Conservation (phyloP, 2,113 vertebrate genomes). For the Ceyx cyanopectus region DNA sequence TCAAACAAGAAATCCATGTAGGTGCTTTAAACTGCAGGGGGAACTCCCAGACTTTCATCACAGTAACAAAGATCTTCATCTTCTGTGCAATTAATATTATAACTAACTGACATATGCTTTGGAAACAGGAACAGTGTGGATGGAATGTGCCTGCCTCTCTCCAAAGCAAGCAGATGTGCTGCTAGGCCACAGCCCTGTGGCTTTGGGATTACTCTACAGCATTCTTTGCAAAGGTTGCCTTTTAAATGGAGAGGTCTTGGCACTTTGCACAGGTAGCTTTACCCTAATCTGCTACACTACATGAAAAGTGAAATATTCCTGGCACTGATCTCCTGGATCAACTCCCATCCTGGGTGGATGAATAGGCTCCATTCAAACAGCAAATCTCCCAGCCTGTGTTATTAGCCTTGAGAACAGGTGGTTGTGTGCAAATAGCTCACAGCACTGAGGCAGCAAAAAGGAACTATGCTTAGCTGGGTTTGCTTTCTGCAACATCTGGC, state of each 20-base stretch:
- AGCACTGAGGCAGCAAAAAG: background rate
- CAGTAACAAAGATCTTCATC: background rate
- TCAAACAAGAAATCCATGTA: background rate
- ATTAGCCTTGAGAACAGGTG: background rate
- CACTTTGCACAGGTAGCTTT: background rate
- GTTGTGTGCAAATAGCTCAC: background rate
- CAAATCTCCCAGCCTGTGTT: background rate
- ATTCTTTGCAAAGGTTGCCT: background rate
- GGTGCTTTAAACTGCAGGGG: background rate
- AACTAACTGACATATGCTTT: background rate
- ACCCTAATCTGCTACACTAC: background rate
- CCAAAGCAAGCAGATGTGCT: background rate
- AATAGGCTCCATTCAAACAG: conserved; percentile 12
- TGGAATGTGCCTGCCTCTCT: background rate
- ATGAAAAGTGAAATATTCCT: conserved; percentile 26
- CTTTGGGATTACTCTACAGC: background rate
- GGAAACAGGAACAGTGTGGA: background rate
- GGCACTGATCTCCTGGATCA: background rate
- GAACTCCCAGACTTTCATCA: background rate
- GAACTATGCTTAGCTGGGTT: background rate
- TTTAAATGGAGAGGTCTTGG: background rate
- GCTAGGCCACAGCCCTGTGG: fast-evolving
- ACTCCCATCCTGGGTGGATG: background rate
- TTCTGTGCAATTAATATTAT: background rate
- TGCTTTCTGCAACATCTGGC: background rate